A percentile compares a stretch with the other conserved stretches of the same genome.
These are phyloP conservation scores for Stegana nigrithorax DNA, from an alignment of 2,888 invertebrate genomes.

Conservation along the genomic window DNA sequence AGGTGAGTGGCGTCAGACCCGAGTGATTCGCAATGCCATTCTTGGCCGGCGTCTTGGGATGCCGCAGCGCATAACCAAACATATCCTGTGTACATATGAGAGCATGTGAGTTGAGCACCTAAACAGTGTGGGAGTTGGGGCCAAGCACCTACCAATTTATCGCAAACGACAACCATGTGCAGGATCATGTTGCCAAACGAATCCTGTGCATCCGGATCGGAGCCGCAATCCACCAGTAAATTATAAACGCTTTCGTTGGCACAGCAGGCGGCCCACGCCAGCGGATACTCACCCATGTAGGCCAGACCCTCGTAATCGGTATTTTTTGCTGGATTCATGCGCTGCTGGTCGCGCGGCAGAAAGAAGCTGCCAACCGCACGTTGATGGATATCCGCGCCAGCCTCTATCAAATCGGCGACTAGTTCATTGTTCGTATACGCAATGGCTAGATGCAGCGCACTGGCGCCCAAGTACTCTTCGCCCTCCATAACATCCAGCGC, in stretches of 20 bases:
- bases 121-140: neutral
- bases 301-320: constrained; percentile 97
- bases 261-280: constrained; percentile 98
- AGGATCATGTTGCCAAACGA: constrained; percentile 97
- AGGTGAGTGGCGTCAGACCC: constrained; percentile 93
- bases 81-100: constrained; percentile 78
- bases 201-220: constrained; percentile 96
- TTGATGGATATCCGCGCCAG: constrained; percentile 92
- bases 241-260: constrained; percentile 98
- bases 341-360: constrained; percentile 93
- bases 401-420: constrained; percentile 91
- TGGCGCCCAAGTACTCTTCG: constrained; percentile 95
- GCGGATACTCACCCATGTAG: constrained; percentile 96
- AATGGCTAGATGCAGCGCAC: constrained; percentile 94
- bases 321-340: constrained; percentile 78
- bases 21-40: constrained; percentile 90
- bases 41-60: constrained; percentile 92
- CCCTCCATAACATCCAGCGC: constrained; percentile 96
- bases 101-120: neutral
- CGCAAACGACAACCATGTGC: constrained; percentile 99
- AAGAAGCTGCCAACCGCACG: constrained; percentile 97
- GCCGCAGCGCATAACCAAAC: constrained; percentile 97
- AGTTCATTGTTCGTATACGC: constrained; percentile 96
- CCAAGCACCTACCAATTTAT: constrained; percentile 82
- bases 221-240: constrained; percentile 88